phyloP scores from a whole-genome alignment of 2,113 vertebrate genomes.

The Nycticryphes semicollaris region DNA sequence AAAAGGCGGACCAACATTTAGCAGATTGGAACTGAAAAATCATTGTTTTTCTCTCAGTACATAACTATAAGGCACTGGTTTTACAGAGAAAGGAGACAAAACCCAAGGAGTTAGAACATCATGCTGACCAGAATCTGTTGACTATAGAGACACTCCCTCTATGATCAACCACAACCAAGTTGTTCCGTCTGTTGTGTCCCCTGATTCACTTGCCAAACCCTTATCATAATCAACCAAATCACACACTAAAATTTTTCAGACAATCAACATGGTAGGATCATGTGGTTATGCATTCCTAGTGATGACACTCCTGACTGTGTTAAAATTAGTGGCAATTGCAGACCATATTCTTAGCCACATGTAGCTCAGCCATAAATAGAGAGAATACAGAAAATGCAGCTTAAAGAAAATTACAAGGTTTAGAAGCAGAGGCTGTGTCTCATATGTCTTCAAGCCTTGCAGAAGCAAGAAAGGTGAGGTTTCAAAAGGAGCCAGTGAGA shows the following conservation, averaged over 20 bases:
- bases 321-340: background rate
- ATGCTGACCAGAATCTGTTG: background rate
- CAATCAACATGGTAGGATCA: rapidly evolving
- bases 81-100: background rate
- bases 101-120: background rate
- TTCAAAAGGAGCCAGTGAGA: background rate
- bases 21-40: background rate
- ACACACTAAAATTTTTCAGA: background rate
- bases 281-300: background rate
- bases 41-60: background rate
- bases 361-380: background rate
- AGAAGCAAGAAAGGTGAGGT: background rate
- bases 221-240: background rate
- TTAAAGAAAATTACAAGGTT: background rate
- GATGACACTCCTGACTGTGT: background rate
- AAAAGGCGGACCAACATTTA: background rate
- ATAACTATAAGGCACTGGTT: background rate
- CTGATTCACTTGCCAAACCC: background rate
- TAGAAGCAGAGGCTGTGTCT: background rate
- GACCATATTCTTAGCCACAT: background rate
- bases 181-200: background rate
- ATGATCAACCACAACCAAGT: background rate
- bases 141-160: background rate
- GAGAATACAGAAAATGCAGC: background rate
- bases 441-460: background rate